Conservation (phyloP, 2,888 invertebrate species). For the Tenthredo distinguenda region DNA sequence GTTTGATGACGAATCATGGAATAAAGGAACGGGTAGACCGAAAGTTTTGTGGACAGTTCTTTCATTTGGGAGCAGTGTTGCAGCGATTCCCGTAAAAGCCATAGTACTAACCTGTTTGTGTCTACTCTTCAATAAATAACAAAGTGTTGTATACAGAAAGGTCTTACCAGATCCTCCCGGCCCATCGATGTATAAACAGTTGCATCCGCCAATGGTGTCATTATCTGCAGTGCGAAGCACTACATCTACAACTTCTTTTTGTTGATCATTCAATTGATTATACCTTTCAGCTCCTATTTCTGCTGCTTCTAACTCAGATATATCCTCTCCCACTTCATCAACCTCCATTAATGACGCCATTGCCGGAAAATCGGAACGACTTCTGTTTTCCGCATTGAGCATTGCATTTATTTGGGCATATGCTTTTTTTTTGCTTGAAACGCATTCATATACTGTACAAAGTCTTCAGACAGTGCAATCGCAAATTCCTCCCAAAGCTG, state of each 20-base stretch:
- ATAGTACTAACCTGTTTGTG: not conserved
- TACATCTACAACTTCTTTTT: not conserved
- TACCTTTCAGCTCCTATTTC: not conserved
- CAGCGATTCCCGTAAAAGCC: slow-evolving; percentile 4
- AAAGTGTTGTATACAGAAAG: not conserved
- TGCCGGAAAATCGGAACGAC: not conserved
- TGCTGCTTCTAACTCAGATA: not conserved
- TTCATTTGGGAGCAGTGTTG: not conserved
- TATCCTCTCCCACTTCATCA: not conserved
- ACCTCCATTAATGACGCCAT: not conserved
- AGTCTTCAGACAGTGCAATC: not conserved
- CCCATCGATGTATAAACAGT: not conserved
- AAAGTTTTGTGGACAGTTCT: slow-evolving; percentile 1
- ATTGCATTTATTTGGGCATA: slow-evolving; percentile 11
- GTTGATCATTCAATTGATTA: not conserved
- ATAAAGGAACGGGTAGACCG: not conserved
- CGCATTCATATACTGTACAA: not conserved
- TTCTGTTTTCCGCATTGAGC: slow-evolving; percentile 7
- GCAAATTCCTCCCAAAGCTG: not conserved
- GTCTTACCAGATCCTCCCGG: not conserved
- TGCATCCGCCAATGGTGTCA: not conserved
- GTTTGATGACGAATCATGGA: not conserved
- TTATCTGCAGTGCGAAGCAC: not conserved
- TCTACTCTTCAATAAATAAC: not conserved
- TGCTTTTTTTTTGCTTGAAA: not conserved